phyloP scores from a whole-genome alignment of 2,888 invertebrate species.

The Cerastoderma edule region DNA sequence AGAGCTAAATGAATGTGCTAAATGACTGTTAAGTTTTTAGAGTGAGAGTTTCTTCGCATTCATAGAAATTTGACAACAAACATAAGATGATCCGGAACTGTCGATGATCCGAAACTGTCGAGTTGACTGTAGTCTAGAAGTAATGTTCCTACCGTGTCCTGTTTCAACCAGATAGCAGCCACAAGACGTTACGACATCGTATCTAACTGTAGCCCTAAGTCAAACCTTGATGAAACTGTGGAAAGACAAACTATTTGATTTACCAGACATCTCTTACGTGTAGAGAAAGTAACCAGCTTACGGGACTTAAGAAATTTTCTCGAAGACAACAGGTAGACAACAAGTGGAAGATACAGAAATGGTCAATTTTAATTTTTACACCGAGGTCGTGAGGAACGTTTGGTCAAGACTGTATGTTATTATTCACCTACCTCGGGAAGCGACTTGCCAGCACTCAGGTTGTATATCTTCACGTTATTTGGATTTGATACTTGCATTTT shows the following conservation, averaged over 20 bases:
- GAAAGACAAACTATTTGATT: not conserved
- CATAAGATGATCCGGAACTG: no score
- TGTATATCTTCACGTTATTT: slow-evolving; percentile 98
- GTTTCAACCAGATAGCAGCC: not conserved
- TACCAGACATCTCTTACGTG: not conserved
- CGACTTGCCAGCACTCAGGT: slow-evolving; percentile 97
- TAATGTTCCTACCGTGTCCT: not conserved
- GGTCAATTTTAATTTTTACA: no score
- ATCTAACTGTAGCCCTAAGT: not conserved
- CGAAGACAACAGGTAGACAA: not conserved
- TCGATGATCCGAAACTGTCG: no score
- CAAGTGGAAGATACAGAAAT: no score
- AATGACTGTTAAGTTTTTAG: no score
- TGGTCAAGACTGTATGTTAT: no score
- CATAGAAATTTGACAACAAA: no score
- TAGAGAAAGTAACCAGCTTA: not conserved
- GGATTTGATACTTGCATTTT: slow-evolving; percentile 95
- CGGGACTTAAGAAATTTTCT: not conserved
- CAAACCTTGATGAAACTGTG: not conserved
- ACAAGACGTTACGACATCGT: not conserved
- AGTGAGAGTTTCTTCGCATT: no score
- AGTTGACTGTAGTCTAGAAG: not conserved
- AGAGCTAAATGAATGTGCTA: no score
- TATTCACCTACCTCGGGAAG: slow-evolving; percentile 89
- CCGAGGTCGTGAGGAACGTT: no score